Evolutionary conservation across 2,797 vertebrate genomes (phyloP).

Genomic region (Alca torda): DNA sequence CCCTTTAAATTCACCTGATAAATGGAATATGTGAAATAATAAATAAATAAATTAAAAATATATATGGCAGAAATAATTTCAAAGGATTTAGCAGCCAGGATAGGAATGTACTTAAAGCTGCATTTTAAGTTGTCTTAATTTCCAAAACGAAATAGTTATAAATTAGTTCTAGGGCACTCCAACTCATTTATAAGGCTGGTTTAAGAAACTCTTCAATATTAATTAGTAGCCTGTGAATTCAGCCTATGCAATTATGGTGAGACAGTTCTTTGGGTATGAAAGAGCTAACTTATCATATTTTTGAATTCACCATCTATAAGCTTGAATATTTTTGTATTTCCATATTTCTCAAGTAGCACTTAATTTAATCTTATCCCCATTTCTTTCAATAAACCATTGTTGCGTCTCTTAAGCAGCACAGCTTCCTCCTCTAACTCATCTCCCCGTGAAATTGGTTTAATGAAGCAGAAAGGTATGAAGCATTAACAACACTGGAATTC

Average conservation of each 20-base stretch:
- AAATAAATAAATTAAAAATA: slow-evolving; percentile 46
- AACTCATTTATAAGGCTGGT: slow-evolving; percentile 60
- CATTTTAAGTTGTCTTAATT: slow-evolving; percentile 65
- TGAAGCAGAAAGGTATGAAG: slow-evolving; percentile 99
- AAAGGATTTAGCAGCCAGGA: slow-evolving; percentile 29
- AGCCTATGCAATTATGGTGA: slow-evolving; percentile 76
- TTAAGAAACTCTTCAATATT: slow-evolving; percentile 76
- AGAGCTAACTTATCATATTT: slow-evolving; percentile 81
- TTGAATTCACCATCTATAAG: slow-evolving; percentile 79
- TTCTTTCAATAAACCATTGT: slow-evolving; percentile 99
- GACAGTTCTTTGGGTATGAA: slow-evolving; percentile 75
- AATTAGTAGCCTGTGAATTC: slow-evolving; percentile 78
- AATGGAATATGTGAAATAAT: slow-evolving; percentile 6
- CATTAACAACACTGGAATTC: slow-evolving; percentile 98
- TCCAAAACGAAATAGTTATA: slow-evolving; percentile 70
- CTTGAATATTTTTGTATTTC: slow-evolving; percentile 83
- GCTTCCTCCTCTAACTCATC: slow-evolving; percentile 99
- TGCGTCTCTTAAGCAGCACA: slow-evolving; percentile 89
- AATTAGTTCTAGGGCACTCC: slow-evolving; percentile 64
- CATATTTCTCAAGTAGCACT: slow-evolving; percentile 98
- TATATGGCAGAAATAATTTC: slow-evolving; percentile 2
- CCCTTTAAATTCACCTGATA: background rate
- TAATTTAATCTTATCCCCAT: slow-evolving; percentile 98
- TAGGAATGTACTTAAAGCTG: slow-evolving; percentile 41
- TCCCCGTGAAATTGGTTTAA: slow-evolving; percentile 99